Evolutionary conservation across 30 jellyfish, hydroid and myxozoan genomes (phyloP).

Genomic region (Aurelia sp.): DNA sequence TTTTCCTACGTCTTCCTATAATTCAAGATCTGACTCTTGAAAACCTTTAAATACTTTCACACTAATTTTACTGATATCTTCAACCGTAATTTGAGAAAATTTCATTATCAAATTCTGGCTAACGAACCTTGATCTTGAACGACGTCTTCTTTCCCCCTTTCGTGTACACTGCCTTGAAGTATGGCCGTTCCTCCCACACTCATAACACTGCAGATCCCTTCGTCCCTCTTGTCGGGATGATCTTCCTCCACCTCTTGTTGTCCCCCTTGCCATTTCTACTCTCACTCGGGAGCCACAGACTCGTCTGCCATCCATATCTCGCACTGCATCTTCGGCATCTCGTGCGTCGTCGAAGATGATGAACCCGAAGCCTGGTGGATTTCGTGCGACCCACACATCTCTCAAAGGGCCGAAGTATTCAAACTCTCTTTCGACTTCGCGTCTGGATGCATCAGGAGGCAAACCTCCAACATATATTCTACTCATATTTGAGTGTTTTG

Average conservation of each 20-base stretch:
- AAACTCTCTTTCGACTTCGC: conserved; percentile 95
- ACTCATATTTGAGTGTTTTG: conserved; percentile 53
- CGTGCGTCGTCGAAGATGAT: conserved; percentile 92
- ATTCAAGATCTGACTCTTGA: too few species aligned
- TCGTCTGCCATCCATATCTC: conserved; percentile 97
- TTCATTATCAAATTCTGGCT: too few species aligned
- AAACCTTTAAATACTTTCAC: too few species aligned
- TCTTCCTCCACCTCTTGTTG: conserved; percentile 70
- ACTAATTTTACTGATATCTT: too few species aligned
- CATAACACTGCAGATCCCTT: conserved; percentile 81
- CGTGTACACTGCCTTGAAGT: conserved; percentile 80
- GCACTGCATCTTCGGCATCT: conserved; percentile 99
- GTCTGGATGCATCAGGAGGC: conserved; percentile 97
- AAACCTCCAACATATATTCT: conserved; percentile 96
- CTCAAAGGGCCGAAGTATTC: conserved; percentile 92
- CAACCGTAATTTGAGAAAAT: too few species aligned
- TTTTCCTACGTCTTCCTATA: too few species aligned
- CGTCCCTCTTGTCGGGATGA: conserved; percentile 42
- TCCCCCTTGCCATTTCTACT: conserved; percentile 96
- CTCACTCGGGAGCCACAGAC: conserved; percentile 94
- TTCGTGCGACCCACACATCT: conserved; percentile 99
- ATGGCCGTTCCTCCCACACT: conserved; percentile 95
- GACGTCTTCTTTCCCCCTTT: conserved; percentile 81
- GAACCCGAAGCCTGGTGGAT: conserved; percentile 99
- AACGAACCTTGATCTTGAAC: conserved; percentile 61